Evolutionary conservation across 2,797 vertebrate genomes (phyloP).

Genomic region (Poeciliopsis infans): DNA sequence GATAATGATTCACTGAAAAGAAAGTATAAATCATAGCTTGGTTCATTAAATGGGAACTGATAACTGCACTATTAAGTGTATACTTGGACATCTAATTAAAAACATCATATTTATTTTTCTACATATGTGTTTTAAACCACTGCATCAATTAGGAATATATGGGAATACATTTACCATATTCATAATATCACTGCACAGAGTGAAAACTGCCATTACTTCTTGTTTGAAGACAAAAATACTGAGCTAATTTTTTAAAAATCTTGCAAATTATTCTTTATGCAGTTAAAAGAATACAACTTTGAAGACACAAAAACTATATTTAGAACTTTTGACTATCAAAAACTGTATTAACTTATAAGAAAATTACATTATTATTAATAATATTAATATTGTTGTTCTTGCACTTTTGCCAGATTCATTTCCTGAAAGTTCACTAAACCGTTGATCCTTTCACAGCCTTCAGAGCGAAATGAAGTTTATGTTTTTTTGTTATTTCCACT

Average conservation of each 20-base stretch:
- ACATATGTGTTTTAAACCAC: neutral
- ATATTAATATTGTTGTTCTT: neutral
- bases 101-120: neutral
- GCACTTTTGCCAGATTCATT: neutral
- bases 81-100: neutral
- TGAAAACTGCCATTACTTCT: neutral
- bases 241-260: neutral
- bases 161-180: neutral
- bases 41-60: neutral
- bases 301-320: neutral
- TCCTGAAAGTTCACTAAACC: no score
- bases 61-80: neutral
- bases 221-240: neutral
- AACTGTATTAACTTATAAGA: neutral
- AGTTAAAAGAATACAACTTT: neutral
- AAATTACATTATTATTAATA: neutral
- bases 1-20: neutral
- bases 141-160: neutral
- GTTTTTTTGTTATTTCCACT: neutral
- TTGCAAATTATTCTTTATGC: neutral
- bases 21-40: neutral
- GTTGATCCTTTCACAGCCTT: neutral
- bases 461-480: neutral
- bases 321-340: neutral
- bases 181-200: neutral